Evolutionary conservation across 2,888 invertebrate species (phyloP).

Genomic region (Lasius platythorax): DNA sequence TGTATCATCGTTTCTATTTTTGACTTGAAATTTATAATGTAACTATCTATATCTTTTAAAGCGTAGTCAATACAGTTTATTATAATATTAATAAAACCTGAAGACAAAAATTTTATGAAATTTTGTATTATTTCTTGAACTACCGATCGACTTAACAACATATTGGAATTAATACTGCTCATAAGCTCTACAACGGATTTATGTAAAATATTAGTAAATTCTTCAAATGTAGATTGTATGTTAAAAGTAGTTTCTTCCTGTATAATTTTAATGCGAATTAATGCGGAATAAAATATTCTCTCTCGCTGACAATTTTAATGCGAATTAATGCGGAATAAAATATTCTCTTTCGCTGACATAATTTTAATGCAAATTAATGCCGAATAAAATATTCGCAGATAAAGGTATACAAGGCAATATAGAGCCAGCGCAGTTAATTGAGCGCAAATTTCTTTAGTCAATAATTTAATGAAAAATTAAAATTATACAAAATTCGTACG

Average conservation of each 20-base stretch:
- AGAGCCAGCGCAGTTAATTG: too few species aligned
- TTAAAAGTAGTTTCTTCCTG: not conserved
- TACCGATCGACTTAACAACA: not conserved
- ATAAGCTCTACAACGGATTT: conserved; percentile 1
- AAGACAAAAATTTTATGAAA: not conserved
- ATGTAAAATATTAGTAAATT: conserved; percentile 1
- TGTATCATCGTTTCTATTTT: not conserved
- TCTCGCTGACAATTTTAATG: too few species aligned
- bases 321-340: too few species aligned
- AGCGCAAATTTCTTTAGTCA: too few species aligned
- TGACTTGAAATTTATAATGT: not conserved
- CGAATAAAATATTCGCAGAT: too few species aligned
- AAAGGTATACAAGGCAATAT: too few species aligned
- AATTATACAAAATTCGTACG: too few species aligned
- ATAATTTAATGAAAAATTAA: too few species aligned
- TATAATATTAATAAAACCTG: not conserved
- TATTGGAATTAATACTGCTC: not conserved
- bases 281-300: too few species aligned
- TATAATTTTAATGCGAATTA: too few species aligned
- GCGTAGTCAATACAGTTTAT: not conserved
- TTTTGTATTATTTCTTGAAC: conserved; percentile 4
- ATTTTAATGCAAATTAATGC: too few species aligned
- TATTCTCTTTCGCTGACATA: too few species aligned
- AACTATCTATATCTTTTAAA: not conserved
- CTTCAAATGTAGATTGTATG: conserved; percentile 6